phyloP scores from a whole-genome alignment of 1,140 invertebrate genomes.

The Zaprionus africanus region DNA sequence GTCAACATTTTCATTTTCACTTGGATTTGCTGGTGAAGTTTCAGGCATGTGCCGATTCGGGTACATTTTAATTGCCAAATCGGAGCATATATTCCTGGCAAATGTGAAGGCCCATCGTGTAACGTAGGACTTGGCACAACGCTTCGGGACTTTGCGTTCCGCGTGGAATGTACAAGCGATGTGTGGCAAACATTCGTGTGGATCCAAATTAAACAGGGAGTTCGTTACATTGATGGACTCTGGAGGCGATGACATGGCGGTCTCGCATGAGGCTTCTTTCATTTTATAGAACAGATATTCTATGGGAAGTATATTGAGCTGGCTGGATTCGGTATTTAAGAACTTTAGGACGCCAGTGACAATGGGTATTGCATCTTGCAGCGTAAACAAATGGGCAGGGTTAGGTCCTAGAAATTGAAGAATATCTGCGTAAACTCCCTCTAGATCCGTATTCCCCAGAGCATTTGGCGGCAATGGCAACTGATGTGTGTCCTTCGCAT shows the following conservation, averaged over 20 bases:
- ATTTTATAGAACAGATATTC: constrained; percentile 40
- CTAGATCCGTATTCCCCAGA: constrained; percentile 11
- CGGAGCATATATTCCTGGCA: constrained; percentile 25
- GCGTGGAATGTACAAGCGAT: constrained; percentile 36
- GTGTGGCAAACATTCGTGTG: constrained; percentile 1
- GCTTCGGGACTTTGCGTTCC: background rate
- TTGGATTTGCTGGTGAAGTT: no score
- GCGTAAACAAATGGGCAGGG: constrained; percentile 27
- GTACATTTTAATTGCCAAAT: constrained; percentile 31
- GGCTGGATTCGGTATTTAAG: background rate
- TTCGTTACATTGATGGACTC: constrained; percentile 5
- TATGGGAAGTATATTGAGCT: constrained; percentile 33
- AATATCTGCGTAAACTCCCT: constrained; percentile 17
- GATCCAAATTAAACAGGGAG: constrained; percentile 20
- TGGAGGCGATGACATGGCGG: constrained; percentile 1
- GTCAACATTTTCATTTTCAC: no score
- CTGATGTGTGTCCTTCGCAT: no score
- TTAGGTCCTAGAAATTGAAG: constrained; percentile 15
- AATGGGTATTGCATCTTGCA: constrained; percentile 10
- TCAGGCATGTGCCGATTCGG: constrained; percentile 23
- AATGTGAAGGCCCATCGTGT: constrained; percentile 42
- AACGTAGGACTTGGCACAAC: constrained; percentile 33
- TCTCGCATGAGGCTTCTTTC: constrained; percentile 18
- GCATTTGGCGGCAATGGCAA: no score
- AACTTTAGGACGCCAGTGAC: constrained; percentile 28